A percentile compares a stretch with the other conserved stretches of the same genome.
phyloP scores from a whole-genome alignment of 1,140 invertebrate genomes.

The Galleria mellonella region DNA sequence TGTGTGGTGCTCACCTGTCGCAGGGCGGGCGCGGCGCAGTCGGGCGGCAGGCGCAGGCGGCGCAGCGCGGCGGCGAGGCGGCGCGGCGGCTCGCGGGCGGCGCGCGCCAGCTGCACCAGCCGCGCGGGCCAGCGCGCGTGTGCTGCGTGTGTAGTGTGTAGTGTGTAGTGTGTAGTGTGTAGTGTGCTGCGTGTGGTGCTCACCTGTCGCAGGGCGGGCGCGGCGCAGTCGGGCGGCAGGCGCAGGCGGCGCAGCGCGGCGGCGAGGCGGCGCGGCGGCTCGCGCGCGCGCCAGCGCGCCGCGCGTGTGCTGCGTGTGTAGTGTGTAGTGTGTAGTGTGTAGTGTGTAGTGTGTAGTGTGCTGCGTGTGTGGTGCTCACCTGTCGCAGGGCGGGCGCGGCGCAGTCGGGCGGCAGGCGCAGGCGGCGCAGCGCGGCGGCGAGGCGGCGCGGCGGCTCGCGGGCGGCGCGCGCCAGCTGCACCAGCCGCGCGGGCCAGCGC shows the following conservation, averaged over 20 bases:
- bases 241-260: constrained; percentile 24
- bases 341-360: too few relatives aligned
- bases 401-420: constrained; percentile 44
- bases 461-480: constrained; percentile 37
- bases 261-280: constrained; percentile 24
- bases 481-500: constrained; percentile 43
- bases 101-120: constrained; percentile 36
- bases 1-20: constrained; percentile 27
- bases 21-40: constrained; percentile 30
- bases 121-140: constrained; percentile 29
- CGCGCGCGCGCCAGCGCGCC: constrained; percentile 32
- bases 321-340: too few relatives aligned
- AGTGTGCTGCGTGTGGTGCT: too few relatives aligned
- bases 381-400: constrained; percentile 24
- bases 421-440: constrained; percentile 24
- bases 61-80: constrained; percentile 28
- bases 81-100: constrained; percentile 23
- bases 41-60: constrained; percentile 37
- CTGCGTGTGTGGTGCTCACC: too few relatives aligned
- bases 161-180: too few relatives aligned
- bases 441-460: constrained; percentile 25
- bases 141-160: too few relatives aligned
- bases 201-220: constrained; percentile 25
- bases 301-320: too few relatives aligned
- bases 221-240: constrained; percentile 45